Percentiles rank a stretch among this genome's conserved stretches.
These are phyloP conservation scores for Amyelois transitella DNA, from an alignment of 1,140 invertebrate species.

Conservation along the genomic window DNA sequence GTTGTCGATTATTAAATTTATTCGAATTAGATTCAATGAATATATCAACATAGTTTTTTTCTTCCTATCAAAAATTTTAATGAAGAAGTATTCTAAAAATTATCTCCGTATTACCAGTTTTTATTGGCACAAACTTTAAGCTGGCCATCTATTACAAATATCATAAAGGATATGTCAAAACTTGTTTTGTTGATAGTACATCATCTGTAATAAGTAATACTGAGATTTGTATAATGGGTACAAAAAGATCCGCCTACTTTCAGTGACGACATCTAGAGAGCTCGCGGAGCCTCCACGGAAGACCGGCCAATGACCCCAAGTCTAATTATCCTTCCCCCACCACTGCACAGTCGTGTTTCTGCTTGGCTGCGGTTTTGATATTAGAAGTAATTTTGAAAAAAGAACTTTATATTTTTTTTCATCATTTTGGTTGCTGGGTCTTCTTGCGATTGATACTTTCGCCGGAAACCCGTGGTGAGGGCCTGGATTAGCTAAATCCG, in stretches of 20 bases:
- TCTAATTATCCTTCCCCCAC: slow-evolving; percentile 40
- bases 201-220: neutral
- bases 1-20: too few relatives aligned
- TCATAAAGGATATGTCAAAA: neutral
- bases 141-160: neutral
- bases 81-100: too few relatives aligned
- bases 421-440: too few relatives aligned
- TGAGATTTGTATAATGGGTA: neutral
- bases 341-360: slow-evolving; percentile 3
- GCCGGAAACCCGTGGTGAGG: too few relatives aligned
- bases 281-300: slow-evolving; percentile 24
- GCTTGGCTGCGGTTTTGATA: slow-evolving; percentile 1
- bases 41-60: too few relatives aligned
- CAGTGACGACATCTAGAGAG: slow-evolving; percentile 20
- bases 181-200: neutral
- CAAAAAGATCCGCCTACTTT: slow-evolving; percentile 3
- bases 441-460: neutral
- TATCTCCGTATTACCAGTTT: too few relatives aligned
- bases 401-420: neutral
- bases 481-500: too few relatives aligned
- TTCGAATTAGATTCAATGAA: too few relatives aligned
- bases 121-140: too few relatives aligned
- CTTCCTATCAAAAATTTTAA: too few relatives aligned
- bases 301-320: slow-evolving; percentile 32
- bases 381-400: neutral